phyloP scores from a whole-genome alignment of 2,113 vertebrate genomes.

The Psammodynastes pulverulentus region DNA sequence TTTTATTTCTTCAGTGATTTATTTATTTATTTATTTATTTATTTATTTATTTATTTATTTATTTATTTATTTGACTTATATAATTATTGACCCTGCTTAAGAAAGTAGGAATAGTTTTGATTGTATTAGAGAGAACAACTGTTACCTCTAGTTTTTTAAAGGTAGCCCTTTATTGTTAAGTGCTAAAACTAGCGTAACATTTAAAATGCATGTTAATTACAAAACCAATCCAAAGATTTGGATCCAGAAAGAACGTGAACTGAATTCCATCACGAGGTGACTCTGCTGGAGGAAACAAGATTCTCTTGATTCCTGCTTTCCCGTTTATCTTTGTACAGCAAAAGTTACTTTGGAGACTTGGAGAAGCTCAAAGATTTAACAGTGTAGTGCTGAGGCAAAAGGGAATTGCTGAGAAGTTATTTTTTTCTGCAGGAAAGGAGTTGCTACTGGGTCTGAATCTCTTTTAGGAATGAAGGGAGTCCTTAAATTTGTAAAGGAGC shows the following conservation, averaged over 20 bases:
- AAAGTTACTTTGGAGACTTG: neutral
- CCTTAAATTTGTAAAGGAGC: neutral
- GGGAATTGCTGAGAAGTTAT: neutral
- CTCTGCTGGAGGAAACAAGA: neutral
- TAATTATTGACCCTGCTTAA: neutral
- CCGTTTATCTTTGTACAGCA: neutral
- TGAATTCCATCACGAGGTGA: neutral
- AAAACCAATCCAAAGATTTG: neutral
- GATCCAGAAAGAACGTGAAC: neutral
- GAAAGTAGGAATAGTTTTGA: neutral
- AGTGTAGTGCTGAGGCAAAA: neutral
- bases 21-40: no score
- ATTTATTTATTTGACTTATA: neutral
- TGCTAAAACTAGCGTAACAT: neutral
- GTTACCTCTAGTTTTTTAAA: slow-evolving; percentile 14
- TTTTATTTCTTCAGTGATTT: neutral
- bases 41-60: neutral
- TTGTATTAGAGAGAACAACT: slow-evolving; percentile 15
- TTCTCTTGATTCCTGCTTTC: neutral
- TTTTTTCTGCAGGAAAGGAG: neutral
- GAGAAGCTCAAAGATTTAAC: neutral
- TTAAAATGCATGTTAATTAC: neutral
- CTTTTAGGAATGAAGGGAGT: neutral
- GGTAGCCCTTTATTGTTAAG: neutral
- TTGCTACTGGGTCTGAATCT: neutral